Percentiles rank a stretch among this genome's conserved stretches.
phyloP scores from a whole-genome alignment of 2,797 vertebrate species.

The Calcarius lapponicus region DNA sequence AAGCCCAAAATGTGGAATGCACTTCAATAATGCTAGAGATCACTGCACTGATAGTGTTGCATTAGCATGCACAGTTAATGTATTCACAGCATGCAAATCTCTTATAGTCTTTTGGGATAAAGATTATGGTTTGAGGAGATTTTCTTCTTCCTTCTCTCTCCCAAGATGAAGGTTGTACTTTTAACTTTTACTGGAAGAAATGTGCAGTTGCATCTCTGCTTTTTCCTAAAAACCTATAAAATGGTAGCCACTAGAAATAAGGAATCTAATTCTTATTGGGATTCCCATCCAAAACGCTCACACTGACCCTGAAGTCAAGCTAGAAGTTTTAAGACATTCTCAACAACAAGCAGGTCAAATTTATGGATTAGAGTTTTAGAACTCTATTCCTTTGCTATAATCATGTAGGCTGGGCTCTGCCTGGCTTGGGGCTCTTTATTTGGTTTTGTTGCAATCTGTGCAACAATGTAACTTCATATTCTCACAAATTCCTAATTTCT shows the following conservation, averaged over 20 bases:
- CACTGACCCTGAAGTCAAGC: background rate
- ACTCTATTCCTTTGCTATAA: background rate
- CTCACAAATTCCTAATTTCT: no score
- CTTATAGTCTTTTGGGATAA: background rate
- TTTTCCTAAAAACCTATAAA: background rate
- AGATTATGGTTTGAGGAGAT: background rate
- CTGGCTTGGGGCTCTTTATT: background rate
- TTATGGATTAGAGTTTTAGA: background rate
- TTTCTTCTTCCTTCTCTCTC: background rate
- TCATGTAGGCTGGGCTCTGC: rapidly evolving
- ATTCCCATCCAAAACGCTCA: background rate
- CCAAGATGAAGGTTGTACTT: background rate
- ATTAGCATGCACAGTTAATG: background rate
- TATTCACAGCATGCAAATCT: background rate
- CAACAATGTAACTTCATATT: background rate
- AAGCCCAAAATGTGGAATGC: slow-evolving; percentile 23
- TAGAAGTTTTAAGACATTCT: background rate
- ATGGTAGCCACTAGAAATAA: background rate
- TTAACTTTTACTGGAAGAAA: background rate
- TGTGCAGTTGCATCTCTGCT: background rate
- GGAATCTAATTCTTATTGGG: background rate
- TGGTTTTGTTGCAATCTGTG: background rate
- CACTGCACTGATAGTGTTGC: background rate
- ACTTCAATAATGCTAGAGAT: slow-evolving; percentile 34
- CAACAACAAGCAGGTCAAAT: background rate